Percentiles rank a stretch among this genome's conserved stretches.
Conservation (phyloP, 2,888 invertebrate genomes). For the Brachypalpus laphriformis region DNA sequence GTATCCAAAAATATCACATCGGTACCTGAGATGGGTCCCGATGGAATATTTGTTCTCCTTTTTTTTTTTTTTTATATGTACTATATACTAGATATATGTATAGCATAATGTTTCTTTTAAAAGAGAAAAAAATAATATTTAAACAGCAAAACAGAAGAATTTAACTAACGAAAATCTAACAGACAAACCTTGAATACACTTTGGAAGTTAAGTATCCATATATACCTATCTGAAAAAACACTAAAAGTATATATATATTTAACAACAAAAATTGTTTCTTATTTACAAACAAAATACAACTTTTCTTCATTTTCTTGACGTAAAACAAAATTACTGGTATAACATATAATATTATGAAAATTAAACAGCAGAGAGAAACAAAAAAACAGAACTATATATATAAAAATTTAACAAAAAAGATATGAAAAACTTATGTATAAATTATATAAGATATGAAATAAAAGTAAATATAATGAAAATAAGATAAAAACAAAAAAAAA, state of each 20-base stretch:
- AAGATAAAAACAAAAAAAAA: conserved; percentile 11
- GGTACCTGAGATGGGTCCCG: conserved; percentile 31
- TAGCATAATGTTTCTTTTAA: background rate
- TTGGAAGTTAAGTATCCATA: background rate
- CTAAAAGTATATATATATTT: conserved; percentile 24
- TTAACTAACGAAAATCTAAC: conserved; percentile 19
- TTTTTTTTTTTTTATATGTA: conserved; percentile 2
- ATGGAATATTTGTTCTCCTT: conserved; percentile 41
- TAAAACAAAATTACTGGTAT: conserved; percentile 35
- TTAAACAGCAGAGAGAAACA: conserved; percentile 13
- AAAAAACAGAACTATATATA: conserved; percentile 49
- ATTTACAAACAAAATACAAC: conserved; percentile 13
- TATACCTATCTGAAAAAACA: conserved; percentile 19
- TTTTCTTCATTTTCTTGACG: conserved; percentile 48
- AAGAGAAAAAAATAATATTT: conserved; percentile 10
- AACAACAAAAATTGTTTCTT: conserved; percentile 24
- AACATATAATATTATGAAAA: conserved; percentile 26
- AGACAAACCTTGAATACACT: background rate
- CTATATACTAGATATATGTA: conserved; percentile 26
- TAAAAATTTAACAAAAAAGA: conserved; percentile 16
- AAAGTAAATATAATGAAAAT: conserved; percentile 53
- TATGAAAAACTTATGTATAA: conserved; percentile 54
- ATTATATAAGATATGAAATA: conserved; percentile 65
- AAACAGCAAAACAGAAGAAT: conserved; percentile 12
- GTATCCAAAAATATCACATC: conserved; percentile 75